These are phyloP conservation scores for Castor canadensis DNA, from an alignment of 2,113 vertebrate genomes.

Conservation along the genomic window DNA sequence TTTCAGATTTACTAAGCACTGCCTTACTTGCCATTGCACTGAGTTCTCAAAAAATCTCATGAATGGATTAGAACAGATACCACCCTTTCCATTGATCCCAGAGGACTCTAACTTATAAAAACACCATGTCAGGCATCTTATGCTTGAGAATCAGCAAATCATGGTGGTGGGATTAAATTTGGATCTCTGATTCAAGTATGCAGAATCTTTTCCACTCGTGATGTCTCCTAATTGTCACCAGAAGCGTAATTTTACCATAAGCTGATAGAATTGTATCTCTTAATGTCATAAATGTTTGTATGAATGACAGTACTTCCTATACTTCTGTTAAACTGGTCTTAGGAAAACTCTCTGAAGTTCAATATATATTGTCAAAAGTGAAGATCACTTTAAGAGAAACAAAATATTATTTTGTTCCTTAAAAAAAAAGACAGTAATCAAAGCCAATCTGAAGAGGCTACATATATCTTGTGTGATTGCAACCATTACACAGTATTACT, in stretches of 20 bases:
- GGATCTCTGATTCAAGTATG: neutral
- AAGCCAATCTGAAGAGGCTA: neutral
- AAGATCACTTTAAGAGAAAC: neutral
- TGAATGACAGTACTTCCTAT: neutral
- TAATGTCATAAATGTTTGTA: neutral
- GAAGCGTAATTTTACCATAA: neutral
- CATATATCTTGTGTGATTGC: neutral
- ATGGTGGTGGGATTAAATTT: neutral
- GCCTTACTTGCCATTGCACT: accelerated
- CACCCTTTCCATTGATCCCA: neutral
- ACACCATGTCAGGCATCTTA: neutral
- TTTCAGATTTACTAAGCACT: neutral
- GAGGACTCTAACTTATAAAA: neutral
- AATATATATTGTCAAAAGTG: neutral
- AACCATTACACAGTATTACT: neutral
- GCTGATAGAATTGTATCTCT: neutral
- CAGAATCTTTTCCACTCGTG: neutral
- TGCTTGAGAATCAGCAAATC: neutral
- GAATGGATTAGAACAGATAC: neutral
- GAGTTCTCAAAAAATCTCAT: neutral
- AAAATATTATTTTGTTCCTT: neutral
- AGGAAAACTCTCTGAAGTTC: neutral
- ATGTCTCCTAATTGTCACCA: neutral
- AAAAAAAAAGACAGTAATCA: neutral
- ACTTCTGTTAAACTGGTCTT: neutral